Conservation (phyloP, 2,888 invertebrate genomes). For the Patella ulyssiponensis region DNA sequence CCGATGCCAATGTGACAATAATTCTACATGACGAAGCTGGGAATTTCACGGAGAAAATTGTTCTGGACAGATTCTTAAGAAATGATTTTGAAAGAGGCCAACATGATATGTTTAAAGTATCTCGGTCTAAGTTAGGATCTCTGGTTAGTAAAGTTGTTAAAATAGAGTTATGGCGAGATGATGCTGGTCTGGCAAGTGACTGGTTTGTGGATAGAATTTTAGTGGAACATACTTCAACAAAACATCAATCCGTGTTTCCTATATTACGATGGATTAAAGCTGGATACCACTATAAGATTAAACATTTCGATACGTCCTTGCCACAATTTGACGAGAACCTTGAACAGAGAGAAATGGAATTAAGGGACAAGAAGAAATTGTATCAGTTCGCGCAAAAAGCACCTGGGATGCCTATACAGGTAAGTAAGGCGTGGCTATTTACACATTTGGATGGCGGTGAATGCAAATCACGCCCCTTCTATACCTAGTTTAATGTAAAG, state of each 20-base stretch:
- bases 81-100: conserved; percentile 65
- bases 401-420: conserved; percentile 56
- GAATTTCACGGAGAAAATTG: conserved; percentile 61
- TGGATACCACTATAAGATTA: conserved; percentile 66
- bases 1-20: conserved; percentile 72
- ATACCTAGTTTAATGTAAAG: too few relatives aligned
- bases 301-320: conserved; percentile 71
- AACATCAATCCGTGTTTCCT: conserved; percentile 67
- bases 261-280: conserved; percentile 73
- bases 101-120: conserved; percentile 53
- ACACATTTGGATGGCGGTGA: too few relatives aligned
- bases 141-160: conserved; percentile 48
- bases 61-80: conserved; percentile 68
- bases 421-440: conserved; percentile 26
- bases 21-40: conserved; percentile 70
- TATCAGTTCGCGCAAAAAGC: conserved; percentile 52
- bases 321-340: conserved; percentile 71
- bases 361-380: conserved; percentile 65
- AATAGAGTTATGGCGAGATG: conserved; percentile 70
- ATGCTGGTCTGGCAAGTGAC: conserved; percentile 65
- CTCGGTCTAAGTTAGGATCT: conserved; percentile 25
- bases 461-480: too few relatives aligned
- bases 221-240: conserved; percentile 59
- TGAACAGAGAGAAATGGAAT: conserved; percentile 69
- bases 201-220: conserved; percentile 71